Evolutionary conservation across 2,113 vertebrate genomes (phyloP).

Genomic region (Steatornis caripensis): DNA sequence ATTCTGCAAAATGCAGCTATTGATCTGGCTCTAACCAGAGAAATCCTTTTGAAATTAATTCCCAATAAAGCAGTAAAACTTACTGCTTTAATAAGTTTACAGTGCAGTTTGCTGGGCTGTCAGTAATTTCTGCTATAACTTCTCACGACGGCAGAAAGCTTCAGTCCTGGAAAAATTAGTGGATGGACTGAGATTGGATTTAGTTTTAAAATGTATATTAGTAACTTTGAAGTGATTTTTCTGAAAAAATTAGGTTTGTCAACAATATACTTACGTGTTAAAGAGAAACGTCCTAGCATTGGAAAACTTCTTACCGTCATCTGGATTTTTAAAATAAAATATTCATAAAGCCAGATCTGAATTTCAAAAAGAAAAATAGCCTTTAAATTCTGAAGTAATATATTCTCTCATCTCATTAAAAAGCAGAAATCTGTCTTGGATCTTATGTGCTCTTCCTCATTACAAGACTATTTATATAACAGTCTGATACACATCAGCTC

Average conservation of each 20-base stretch:
- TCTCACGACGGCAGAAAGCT: background rate
- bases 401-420: conserved; percentile 50
- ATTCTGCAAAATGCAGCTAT: conserved; percentile 8
- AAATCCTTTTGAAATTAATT: conserved; percentile 42
- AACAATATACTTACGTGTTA: background rate
- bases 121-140: background rate
- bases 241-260: conserved; percentile 1
- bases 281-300: background rate
- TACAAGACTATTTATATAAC: conserved; percentile 51
- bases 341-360: conserved; percentile 48
- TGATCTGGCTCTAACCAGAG: background rate
- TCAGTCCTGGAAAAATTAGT: background rate
- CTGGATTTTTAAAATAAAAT: conserved; percentile 26
- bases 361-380: conserved; percentile 53
- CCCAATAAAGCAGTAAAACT: conserved; percentile 24
- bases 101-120: background rate
- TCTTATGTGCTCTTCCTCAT: conserved; percentile 34
- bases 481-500: conserved; percentile 12
- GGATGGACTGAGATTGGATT: background rate
- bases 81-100: conserved; percentile 8
- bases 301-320: background rate
- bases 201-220: background rate
- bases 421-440: conserved; percentile 37
- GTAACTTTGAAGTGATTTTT: background rate
- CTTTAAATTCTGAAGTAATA: conserved; percentile 46